phyloP scores from a whole-genome alignment of 2,113 vertebrate species.

The Platanista minor region DNA sequence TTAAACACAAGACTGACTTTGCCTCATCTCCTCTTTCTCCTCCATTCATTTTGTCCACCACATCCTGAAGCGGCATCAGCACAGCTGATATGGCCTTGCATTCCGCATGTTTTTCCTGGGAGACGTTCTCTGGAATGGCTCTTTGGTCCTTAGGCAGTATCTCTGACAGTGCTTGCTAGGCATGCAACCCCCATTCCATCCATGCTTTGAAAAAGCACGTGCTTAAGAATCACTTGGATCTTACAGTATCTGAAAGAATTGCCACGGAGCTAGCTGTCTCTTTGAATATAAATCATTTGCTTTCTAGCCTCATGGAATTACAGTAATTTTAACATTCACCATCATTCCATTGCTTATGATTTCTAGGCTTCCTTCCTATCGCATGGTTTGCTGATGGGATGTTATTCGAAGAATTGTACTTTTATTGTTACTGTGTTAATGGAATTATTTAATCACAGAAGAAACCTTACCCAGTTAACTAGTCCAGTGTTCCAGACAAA shows the following conservation, averaged over 20 bases:
- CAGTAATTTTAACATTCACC: conserved; percentile 45
- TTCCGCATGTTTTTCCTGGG: conserved; percentile 77
- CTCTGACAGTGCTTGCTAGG: conserved; percentile 38
- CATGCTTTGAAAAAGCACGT: conserved; percentile 58
- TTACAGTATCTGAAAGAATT: not conserved
- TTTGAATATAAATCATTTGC: conserved; percentile 43
- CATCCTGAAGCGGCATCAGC: conserved; percentile 84
- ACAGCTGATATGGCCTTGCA: conserved; percentile 92
- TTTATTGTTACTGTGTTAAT: conserved; percentile 26
- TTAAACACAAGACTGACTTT: not conserved
- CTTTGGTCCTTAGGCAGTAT: not conserved
- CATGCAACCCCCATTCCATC: conserved; percentile 56
- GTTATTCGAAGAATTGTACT: conserved; percentile 26
- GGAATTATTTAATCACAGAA: conserved; percentile 40
- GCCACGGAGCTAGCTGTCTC: not conserved
- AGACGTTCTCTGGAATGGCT: conserved; percentile 35
- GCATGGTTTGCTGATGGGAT: conserved; percentile 63
- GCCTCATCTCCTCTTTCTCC: conserved; percentile 38
- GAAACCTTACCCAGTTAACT: not conserved
- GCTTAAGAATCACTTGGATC: conserved; percentile 23
- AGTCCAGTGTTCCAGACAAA: not conserved
- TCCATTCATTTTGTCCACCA: conserved; percentile 54
- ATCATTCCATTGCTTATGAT: conserved; percentile 63
- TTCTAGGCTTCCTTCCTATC: conserved; percentile 54
- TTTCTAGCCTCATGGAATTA: conserved; percentile 69